Evolutionary conservation across 2,888 invertebrate species (phyloP).

Genomic region (Ophioninae sp.): DNA sequence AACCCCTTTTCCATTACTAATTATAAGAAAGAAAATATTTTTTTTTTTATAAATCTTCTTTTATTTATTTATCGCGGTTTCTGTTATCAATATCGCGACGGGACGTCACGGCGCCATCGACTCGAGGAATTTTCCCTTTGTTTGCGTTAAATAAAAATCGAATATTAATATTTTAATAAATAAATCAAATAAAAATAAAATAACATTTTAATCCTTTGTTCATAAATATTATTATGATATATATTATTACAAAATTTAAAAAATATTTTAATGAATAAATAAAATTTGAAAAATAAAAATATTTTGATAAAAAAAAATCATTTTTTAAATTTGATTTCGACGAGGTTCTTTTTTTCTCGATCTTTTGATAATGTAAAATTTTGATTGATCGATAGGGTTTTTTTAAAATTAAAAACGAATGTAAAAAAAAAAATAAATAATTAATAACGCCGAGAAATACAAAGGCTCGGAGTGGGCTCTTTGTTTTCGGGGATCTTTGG

Average conservation of each 20-base stretch:
- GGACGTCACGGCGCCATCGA: slow-evolving; percentile 2
- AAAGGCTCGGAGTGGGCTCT: slow-evolving; percentile 42
- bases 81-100: slow-evolving; percentile 15
- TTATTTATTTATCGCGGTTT: slow-evolving; percentile 3
- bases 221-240: too few relatives aligned
- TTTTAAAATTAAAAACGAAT: background rate
- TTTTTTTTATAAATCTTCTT: slow-evolving; percentile 6
- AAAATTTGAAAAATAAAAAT: too few relatives aligned
- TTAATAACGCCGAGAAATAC: slow-evolving; percentile 45
- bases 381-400: slow-evolving; percentile 29
- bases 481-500: slow-evolving; percentile 48
- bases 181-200: too few relatives aligned
- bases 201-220: too few relatives aligned
- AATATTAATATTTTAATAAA: too few relatives aligned
- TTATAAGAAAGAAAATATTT: background rate
- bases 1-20: background rate
- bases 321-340: background rate
- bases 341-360: slow-evolving; percentile 6
- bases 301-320: too few relatives aligned
- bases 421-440: slow-evolving; percentile 27
- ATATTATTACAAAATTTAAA: too few relatives aligned
- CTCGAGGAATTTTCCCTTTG: slow-evolving; percentile 43
- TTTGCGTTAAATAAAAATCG: background rate
- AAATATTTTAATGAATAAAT: too few relatives aligned
- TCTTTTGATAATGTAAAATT: slow-evolving; percentile 35